phyloP scores from a whole-genome alignment of 2,888 invertebrate genomes.

The Parnassius orleans region DNA sequence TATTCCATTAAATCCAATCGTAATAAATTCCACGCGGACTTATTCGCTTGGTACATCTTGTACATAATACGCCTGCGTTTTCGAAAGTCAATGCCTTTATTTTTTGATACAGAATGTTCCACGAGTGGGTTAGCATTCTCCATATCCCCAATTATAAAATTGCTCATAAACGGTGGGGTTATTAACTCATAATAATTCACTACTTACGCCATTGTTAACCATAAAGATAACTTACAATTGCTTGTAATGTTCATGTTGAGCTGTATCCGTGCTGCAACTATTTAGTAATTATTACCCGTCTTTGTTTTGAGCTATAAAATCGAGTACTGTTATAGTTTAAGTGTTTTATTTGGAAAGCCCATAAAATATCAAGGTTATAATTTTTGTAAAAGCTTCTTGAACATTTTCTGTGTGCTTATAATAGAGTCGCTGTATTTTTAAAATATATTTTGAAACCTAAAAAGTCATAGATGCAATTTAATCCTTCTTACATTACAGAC shows the following conservation, averaged over 20 bases:
- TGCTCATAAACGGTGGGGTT: conserved; percentile 17
- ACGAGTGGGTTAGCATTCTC: background rate
- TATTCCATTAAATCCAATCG: no score
- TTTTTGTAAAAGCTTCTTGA: no score
- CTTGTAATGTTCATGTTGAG: conserved; percentile 16
- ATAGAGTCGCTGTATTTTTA: no score
- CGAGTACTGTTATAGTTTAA: background rate
- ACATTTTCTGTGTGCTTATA: no score
- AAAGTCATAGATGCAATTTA: no score
- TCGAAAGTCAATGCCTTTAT: no score
- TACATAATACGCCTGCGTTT: no score
- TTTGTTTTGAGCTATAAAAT: conserved; percentile 4
- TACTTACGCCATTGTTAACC: conserved; percentile 6
- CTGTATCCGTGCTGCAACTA: background rate
- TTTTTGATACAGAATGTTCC: background rate
- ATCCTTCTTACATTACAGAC: no score
- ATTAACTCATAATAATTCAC: conserved; percentile 9
- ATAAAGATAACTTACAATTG: conserved; percentile 20
- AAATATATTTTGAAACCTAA: no score
- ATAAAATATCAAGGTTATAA: no score
- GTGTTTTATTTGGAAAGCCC: background rate
- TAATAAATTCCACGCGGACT: no score
- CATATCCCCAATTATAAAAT: conserved; percentile 14
- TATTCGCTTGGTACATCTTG: no score
- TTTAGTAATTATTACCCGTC: conserved; percentile 4